Evolutionary conservation across 2,113 vertebrate species (phyloP).

Genomic region (Brachypteracias leptosomus): DNA sequence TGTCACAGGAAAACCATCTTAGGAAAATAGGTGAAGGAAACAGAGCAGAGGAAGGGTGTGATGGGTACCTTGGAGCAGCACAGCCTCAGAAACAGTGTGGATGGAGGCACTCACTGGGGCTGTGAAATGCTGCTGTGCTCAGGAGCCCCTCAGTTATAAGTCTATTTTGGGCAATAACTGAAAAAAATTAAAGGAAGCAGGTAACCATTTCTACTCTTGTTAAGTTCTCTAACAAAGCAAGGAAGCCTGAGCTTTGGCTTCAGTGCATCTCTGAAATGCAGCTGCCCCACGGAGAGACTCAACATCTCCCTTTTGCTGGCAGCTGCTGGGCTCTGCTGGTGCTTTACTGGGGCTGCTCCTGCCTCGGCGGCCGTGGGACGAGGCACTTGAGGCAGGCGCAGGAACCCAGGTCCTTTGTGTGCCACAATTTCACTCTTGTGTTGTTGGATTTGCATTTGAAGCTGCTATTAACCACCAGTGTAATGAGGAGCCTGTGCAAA

Average conservation of each 20-base stretch:
- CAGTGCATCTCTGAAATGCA: neutral
- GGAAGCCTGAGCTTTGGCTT: neutral
- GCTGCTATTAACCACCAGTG: constrained; percentile 22
- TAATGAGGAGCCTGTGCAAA: constrained; percentile 11
- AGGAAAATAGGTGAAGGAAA: neutral
- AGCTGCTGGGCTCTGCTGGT: neutral
- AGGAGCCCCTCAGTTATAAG: neutral
- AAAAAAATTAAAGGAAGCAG: too few species aligned
- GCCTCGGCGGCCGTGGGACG: neutral
- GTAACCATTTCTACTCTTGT: neutral
- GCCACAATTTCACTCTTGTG: neutral
- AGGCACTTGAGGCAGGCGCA: neutral
- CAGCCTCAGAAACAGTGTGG: rapidly evolving
- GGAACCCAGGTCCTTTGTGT: constrained; percentile 17
- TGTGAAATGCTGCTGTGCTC: neutral
- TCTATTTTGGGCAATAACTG: neutral
- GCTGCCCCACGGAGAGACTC: rapidly evolving
- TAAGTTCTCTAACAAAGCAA: neutral
- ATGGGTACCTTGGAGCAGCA: neutral
- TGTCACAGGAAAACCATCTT: neutral
- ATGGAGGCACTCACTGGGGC: neutral
- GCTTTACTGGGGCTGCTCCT: neutral
- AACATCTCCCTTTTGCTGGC: neutral
- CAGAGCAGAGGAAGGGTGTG: rapidly evolving
- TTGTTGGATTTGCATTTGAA: constrained; percentile 71